phyloP scores from a whole-genome alignment of 2,797 vertebrate genomes.

The Toxotes lorentzi region DNA sequence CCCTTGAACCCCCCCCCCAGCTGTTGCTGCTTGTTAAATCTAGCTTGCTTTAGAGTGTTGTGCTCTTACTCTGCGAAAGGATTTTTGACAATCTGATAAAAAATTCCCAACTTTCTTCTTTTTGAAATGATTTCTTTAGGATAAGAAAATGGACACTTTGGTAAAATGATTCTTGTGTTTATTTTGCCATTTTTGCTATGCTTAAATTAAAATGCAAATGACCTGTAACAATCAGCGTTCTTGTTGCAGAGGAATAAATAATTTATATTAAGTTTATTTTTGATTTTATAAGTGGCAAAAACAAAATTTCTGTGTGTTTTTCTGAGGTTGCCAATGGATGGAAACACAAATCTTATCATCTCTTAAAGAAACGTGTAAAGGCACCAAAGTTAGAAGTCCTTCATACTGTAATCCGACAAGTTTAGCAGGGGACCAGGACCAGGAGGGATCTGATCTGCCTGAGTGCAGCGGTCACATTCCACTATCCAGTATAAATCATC shows the following conservation, averaged over 20 bases:
- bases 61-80: not conserved
- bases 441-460: slow-evolving; percentile 15
- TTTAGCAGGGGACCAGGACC: not conserved
- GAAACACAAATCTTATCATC: not conserved
- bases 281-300: not conserved
- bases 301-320: not conserved
- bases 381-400: slow-evolving; percentile 15
- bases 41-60: slow-evolving; percentile 5
- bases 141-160: not conserved
- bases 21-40: slow-evolving; percentile 63
- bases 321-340: not conserved
- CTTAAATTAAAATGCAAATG: not conserved
- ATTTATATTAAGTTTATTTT: too few relatives aligned
- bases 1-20: slow-evolving; percentile 43
- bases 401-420: not conserved
- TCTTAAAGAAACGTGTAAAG: slow-evolving; percentile 3
- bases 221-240: too few relatives aligned
- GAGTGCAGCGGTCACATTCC: slow-evolving; percentile 34
- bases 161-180: not conserved
- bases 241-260: not conserved
- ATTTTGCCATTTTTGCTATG: not conserved
- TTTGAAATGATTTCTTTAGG: not conserved
- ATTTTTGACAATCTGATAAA: not conserved
- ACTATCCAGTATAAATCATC: slow-evolving; percentile 33
- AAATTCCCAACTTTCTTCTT: not conserved